Base-by-base conservation (phyloP, 2,113 vertebrate genomes). In the Ascaphus truei region DNA sequence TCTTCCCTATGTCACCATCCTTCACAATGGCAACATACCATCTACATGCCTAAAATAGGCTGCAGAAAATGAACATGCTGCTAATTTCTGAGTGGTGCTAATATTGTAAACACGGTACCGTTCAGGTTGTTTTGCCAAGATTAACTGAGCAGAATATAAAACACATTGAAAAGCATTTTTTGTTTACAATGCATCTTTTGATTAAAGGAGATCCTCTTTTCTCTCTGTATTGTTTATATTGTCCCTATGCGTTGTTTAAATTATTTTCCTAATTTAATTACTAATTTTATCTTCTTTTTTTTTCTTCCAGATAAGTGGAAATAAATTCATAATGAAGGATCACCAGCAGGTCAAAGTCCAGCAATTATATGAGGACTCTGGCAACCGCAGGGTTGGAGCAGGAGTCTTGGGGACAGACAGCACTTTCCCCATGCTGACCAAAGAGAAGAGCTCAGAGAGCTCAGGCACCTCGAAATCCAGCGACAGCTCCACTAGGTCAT, bases 351-450 rank as follows among this genome's bases (percentile, higher is more conserved):
- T 97, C 76, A 98, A 97, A 84, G 92, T 96, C 52, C 95, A 97
- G 76, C 94, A 98, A 57, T 73, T 97, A 29, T 97, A 95, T 74
- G 96, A 99, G 76, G 96, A 99, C 78, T 84, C 90, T 69, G 91
- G 91, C 79, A 96, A 88, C 78, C 87, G 88, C 50, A 94, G 92
- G 76, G 76, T 84, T 3, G 88, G 82, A 15, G 81, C 88, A 16
- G 81, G 84, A 71, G 62, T 83, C 5, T 80, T 79, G 23, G 71
- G 73, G 10, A 78, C 90, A 5, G 91, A 86, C 31, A 95, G 94
- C 69, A 55, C 88, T 29, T 84, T 86, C 74, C 83, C 88, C 34
- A 50, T 83, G 0, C 43, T 86, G 75, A 77, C 87, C 5, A 96
- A 95, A 85, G 92, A 94, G 30, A 92, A 86, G 78, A 92, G 83